These are phyloP conservation scores for Percopsis omiscomaycus DNA, from an alignment of 2,797 vertebrate species.

Conservation along the genomic window DNA sequence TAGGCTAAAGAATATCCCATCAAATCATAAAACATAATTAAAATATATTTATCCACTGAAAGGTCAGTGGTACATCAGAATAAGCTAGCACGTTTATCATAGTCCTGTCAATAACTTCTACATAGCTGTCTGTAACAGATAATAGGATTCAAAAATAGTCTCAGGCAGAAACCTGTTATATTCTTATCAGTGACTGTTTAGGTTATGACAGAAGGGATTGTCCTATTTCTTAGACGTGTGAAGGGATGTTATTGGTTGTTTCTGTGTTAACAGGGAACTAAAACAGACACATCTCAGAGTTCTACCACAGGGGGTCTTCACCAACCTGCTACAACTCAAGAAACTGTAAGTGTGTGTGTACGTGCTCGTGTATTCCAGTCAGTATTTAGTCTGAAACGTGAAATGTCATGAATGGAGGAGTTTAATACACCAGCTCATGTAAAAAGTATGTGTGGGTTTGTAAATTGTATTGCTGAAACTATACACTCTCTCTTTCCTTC, in stretches of 20 bases:
- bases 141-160: no score
- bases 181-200: no score
- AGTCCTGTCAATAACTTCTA: no score
- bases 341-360: constrained; percentile 57
- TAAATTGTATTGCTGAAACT: not conserved
- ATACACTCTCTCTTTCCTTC: not conserved
- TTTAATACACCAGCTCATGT: constrained; percentile 46
- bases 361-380: constrained; percentile 11
- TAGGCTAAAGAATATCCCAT: no score
- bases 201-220: no score
- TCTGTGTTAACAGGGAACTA: constrained; percentile 50
- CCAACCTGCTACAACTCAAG: constrained; percentile 45
- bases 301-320: constrained; percentile 38
- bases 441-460: not conserved
- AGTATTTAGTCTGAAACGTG: constrained; percentile 16
- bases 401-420: constrained; percentile 51
- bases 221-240: no score
- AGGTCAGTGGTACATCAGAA: no score
- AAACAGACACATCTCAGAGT: constrained; percentile 41
- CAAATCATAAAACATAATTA: no score
- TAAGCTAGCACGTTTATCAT: no score
- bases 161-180: no score
- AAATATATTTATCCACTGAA: no score
- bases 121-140: no score
- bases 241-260: not conserved